Base-by-base conservation (phyloP, 2,888 invertebrate species). In the Agrochola circellaris region DNA sequence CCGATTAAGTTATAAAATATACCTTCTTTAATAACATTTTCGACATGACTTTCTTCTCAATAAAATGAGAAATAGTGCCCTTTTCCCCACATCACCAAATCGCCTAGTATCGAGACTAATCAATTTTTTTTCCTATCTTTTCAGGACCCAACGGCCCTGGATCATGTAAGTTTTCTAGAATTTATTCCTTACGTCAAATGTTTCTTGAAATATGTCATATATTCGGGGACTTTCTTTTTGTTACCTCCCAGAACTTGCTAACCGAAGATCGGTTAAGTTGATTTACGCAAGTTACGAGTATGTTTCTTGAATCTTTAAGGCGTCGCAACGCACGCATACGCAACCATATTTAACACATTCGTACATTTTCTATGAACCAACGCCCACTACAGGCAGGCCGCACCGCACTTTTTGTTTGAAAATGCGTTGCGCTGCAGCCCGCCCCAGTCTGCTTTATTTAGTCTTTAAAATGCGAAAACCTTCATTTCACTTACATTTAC, bases 111-210 rank as follows among this genome's bases (percentile, higher is more conserved):
- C 15, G 42, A 60, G 66, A 38, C 48, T 82, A 17, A 82, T 51
- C n/a, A 66, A 23, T 66, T 48, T 60, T 42, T 60, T 23, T 69
- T 62, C n/a, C 42, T 72, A 54, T 54, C 30, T 78, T 84, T 80
- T 68, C 77, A 83, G 85, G 88, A 70, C 86, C 90, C 26, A 87
- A 87, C 23, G 88, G 88, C 7, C 88, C 89, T 54, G 93, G 88
- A 72, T 89, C 88, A 74, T 86, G 88, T 75, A 68, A 83, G 81
- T 83, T 15, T 67, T 8, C 34, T 54, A 34, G 17, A 71, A 64
- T 73, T 62, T 23, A 45, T 58, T 58, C 20, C n/a, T 30, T 48
- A 54, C n/a, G 11, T 20, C 8, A 38, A 67, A 67, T 51, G 2
- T 45, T 58, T 65, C 26, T 54, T 20, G 34, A 61, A 61, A 48